Percentiles rank a stretch among this genome's conserved stretches.
Evolutionary conservation across 2,797 vertebrate species (phyloP).

Genomic region (Eospalax fontanierii): DNA sequence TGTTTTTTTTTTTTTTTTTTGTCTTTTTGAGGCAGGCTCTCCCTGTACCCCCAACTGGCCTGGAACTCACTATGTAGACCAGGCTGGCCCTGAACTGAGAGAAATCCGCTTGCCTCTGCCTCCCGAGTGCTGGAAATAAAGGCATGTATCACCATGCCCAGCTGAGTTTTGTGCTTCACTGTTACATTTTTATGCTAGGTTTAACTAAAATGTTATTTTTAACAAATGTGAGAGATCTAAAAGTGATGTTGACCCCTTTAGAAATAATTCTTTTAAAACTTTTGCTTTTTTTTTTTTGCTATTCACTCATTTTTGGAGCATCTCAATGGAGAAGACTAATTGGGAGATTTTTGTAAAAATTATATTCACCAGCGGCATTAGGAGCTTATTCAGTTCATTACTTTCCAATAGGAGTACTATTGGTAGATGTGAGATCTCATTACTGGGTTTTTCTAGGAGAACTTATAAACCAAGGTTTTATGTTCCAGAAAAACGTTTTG

Average conservation of each 20-base stretch:
- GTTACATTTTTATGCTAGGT: neutral
- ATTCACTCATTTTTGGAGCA: slow-evolving; percentile 11
- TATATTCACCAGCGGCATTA: neutral
- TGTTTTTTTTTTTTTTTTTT: no score
- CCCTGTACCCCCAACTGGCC: neutral
- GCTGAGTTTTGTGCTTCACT: neutral
- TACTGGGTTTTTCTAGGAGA: slow-evolving; percentile 42
- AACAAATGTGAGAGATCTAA: no score
- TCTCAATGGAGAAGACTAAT: slow-evolving; percentile 5
- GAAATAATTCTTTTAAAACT: no score
- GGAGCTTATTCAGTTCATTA: slow-evolving; percentile 3
- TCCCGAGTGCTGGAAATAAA: neutral
- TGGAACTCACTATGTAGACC: neutral
- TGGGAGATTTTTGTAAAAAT: slow-evolving; percentile 55
- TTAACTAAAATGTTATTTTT: no score
- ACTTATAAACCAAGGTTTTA: slow-evolving; percentile 48
- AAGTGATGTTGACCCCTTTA: no score
- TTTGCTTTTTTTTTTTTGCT: no score
- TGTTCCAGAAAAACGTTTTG: neutral
- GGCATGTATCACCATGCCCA: neutral
- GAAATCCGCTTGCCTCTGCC: neutral
- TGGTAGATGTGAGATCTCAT: neutral
- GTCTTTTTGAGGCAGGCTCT: neutral
- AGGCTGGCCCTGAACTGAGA: neutral
- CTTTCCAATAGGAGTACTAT: neutral